Conservation (phyloP, 2,113 vertebrate genomes). For the Mustelus asterias region DNA sequence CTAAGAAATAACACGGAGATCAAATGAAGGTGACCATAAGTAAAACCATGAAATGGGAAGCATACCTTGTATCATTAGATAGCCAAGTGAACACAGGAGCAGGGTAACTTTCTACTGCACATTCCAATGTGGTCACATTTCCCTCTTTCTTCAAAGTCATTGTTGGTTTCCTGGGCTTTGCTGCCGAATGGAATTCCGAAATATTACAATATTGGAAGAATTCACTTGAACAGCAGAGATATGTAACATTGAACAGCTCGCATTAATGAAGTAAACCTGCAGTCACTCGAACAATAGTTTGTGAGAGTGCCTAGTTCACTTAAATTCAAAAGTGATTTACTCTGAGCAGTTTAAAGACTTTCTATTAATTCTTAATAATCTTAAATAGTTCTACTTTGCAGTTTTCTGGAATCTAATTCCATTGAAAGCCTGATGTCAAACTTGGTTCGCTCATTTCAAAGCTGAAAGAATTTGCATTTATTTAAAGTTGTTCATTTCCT, state of each 20-base stretch:
- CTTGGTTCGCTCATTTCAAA: background rate
- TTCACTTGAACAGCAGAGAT: background rate
- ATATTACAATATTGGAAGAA: background rate
- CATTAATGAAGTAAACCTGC: background rate
- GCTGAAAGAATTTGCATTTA: background rate
- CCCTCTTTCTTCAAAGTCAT: conserved; percentile 48
- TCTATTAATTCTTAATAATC: background rate
- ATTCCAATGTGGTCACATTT: conserved; percentile 46
- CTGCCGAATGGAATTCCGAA: conserved; percentile 45
- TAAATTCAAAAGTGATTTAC: background rate
- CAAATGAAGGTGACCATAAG: background rate
- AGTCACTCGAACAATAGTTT: background rate
- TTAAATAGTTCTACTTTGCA: background rate
- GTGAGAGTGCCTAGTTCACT: background rate
- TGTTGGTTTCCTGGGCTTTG: conserved; percentile 55
- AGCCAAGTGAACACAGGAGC: conserved; percentile 43
- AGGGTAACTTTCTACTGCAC: conserved; percentile 64
- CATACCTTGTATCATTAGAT: background rate
- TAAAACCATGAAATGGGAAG: background rate
- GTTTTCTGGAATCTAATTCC: background rate
- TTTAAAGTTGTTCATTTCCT: background rate
- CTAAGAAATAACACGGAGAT: background rate
- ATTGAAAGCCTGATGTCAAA: background rate
- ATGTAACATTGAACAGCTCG: background rate
- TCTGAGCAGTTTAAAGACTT: background rate